These are phyloP conservation scores for Diadegma fenestrale DNA, from an alignment of 2,888 invertebrate genomes.

Conservation along the genomic window DNA sequence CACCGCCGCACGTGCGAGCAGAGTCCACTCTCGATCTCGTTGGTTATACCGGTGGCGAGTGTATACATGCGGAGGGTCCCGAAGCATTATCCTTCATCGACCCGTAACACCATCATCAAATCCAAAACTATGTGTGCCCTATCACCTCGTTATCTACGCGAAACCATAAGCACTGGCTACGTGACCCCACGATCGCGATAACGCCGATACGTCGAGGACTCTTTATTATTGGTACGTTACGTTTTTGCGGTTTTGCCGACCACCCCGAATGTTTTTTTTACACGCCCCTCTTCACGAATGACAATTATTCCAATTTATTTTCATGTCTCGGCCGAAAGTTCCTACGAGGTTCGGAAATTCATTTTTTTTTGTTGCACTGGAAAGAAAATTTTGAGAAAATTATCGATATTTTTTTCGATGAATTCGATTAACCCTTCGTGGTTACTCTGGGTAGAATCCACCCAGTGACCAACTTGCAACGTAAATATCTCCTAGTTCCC, in stretches of 20 bases:
- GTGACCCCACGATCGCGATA: constrained; percentile 55
- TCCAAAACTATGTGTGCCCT: constrained; percentile 82
- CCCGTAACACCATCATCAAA: constrained; percentile 72
- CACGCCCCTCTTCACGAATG: not conserved
- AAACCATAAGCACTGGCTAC: constrained; percentile 49
- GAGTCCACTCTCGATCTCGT: constrained; percentile 33
- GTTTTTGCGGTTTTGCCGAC: constrained; percentile 26
- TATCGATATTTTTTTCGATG: too few species aligned
- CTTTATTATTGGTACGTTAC: constrained; percentile 39
- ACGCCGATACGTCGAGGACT: constrained; percentile 45
- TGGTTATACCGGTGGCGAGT: constrained; percentile 50
- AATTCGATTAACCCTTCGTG: too few species aligned
- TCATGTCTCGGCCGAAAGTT: not conserved
- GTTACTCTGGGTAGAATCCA: too few species aligned
- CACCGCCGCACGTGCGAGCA: constrained; percentile 68
- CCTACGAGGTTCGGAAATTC: too few species aligned
- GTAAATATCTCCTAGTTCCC: too few species aligned
- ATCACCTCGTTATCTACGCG: constrained; percentile 79
- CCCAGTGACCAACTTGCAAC: too few species aligned
- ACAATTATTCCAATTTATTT: not conserved
- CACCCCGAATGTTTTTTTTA: constrained; percentile 44
- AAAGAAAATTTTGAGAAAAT: not conserved
- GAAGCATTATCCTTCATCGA: constrained; percentile 49
- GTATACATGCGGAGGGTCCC: constrained; percentile 62
- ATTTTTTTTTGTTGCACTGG: not conserved